Evolutionary conservation across 2,888 invertebrate species (phyloP).

Genomic region (Strigamia transsilvanica): DNA sequence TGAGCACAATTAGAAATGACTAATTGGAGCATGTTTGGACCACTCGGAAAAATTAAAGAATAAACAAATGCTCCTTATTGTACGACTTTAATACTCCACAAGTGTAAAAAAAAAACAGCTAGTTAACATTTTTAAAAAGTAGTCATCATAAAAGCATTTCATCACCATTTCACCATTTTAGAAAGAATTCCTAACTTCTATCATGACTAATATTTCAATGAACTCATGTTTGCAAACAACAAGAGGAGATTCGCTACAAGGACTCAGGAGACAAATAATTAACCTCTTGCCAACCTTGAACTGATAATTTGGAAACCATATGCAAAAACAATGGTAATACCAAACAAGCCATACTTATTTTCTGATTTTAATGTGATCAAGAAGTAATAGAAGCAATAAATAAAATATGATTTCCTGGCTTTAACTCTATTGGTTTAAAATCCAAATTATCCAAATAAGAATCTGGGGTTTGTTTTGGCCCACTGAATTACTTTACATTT

Average conservation of each 20-base stretch:
- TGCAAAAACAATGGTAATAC: not conserved
- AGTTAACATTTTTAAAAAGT: not conserved
- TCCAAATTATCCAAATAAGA: not conserved
- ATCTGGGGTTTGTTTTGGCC: not conserved
- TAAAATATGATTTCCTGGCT: too few species aligned
- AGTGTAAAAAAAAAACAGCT: not conserved
- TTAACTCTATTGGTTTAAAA: not conserved
- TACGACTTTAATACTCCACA: not conserved
- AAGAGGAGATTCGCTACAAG: conserved; percentile 2
- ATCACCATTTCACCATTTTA: not conserved
- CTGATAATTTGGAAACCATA: not conserved
- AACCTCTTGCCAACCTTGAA: conserved; percentile 2
- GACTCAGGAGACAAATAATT: not conserved
- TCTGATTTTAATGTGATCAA: not conserved
- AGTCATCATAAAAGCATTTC: not conserved
- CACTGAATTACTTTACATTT: conserved; percentile 1
- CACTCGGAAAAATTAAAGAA: too few species aligned
- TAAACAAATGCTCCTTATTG: too few species aligned
- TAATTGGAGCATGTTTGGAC: too few species aligned
- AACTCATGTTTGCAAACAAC: conserved; percentile 6
- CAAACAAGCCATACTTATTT: not conserved
- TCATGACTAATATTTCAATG: conserved; percentile 2
- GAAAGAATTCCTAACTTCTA: not conserved
- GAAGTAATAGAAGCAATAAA: not conserved
- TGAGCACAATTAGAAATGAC: too few species aligned